phyloP scores from a whole-genome alignment of 53 echinoderm and acorn worm species.

The Henricia sp. region DNA sequence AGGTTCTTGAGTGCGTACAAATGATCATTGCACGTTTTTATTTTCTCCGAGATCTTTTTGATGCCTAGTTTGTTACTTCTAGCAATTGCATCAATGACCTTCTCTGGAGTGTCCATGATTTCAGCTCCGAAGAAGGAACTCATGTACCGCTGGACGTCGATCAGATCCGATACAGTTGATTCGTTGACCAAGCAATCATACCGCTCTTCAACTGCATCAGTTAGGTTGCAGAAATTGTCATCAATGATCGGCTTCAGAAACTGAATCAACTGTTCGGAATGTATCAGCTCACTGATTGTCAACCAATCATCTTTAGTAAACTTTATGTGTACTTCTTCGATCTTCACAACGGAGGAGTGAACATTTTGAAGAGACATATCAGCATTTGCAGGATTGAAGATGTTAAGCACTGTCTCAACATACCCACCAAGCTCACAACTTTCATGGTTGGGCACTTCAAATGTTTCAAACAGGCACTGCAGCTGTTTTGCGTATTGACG shows the following conservation, averaged over 20 bases:
- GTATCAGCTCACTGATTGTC: slow-evolving; percentile 42
- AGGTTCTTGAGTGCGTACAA: slow-evolving; percentile 57
- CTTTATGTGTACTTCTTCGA: slow-evolving; percentile 41
- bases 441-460: slow-evolving; percentile 29
- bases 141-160: slow-evolving; percentile 62
- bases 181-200: slow-evolving; percentile 60
- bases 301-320: slow-evolving; percentile 54
- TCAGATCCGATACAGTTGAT: slow-evolving; percentile 67
- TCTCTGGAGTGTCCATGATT: slow-evolving; percentile 31
- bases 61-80: slow-evolving; percentile 35
- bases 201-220: slow-evolving; percentile 67
- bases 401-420: slow-evolving; percentile 12
- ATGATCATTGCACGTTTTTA: slow-evolving; percentile 56
- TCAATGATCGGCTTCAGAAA: slow-evolving; percentile 56
- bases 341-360: slow-evolving; percentile 32
- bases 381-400: slow-evolving; percentile 7
- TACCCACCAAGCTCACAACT: not conserved
- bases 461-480: slow-evolving; percentile 33
- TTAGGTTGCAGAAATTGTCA: slow-evolving; percentile 65
- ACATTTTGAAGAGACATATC: slow-evolving; percentile 18
- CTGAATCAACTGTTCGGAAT: slow-evolving; percentile 40
- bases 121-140: slow-evolving; percentile 30
- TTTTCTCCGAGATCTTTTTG: slow-evolving; percentile 53
- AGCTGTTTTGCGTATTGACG: slow-evolving; percentile 39
- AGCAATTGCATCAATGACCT: slow-evolving; percentile 51